phyloP scores from a whole-genome alignment of 2,797 vertebrate genomes.

The Cichlasoma orientale region DNA sequence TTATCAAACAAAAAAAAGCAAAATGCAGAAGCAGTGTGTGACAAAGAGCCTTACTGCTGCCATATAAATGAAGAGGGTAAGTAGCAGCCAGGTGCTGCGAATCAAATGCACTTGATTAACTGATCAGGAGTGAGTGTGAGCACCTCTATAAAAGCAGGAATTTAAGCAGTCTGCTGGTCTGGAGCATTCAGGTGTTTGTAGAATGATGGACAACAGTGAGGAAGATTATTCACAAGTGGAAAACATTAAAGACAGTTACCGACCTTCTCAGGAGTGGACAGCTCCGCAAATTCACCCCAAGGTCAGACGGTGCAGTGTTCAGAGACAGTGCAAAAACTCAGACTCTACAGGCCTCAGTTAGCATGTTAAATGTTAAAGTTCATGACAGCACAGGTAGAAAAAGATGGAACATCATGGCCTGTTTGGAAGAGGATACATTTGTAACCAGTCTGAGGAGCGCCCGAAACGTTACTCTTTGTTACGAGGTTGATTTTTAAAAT shows the following conservation, averaged over 20 bases:
- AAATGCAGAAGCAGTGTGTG: neutral
- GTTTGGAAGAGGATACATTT: too few relatives aligned
- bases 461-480: too few relatives aligned
- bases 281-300: too few relatives aligned
- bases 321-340: too few relatives aligned
- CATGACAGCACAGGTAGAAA: neutral
- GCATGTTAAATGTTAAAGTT: too few relatives aligned
- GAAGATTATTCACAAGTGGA: neutral
- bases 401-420: too few relatives aligned
- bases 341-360: too few relatives aligned
- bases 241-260: neutral
- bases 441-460: too few relatives aligned
- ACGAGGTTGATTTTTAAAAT: too few relatives aligned
- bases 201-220: neutral
- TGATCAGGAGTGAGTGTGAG: neutral
- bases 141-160: neutral
- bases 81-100: neutral
- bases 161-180: neutral
- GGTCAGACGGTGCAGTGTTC: too few relatives aligned
- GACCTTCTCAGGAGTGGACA: too few relatives aligned
- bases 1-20: neutral
- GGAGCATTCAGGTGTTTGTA: neutral
- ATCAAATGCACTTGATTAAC: too few relatives aligned
- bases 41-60: neutral
- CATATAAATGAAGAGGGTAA: neutral